Evolutionary conservation across 2,113 vertebrate species (phyloP).

Genomic region (Mionectes macconnelli): DNA sequence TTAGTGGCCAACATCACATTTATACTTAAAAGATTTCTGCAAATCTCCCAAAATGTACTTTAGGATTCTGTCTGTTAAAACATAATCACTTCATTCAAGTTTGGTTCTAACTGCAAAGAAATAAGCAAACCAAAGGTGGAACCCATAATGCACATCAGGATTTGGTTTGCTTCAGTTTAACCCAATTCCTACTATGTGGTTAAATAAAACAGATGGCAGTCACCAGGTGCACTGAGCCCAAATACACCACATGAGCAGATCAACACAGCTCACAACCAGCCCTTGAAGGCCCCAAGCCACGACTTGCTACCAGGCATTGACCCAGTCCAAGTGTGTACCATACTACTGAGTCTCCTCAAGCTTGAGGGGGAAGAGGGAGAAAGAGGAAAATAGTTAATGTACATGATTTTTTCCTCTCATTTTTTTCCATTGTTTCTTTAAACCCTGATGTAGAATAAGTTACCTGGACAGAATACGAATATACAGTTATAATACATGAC

Average conservation of each 20-base stretch:
- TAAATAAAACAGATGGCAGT: neutral
- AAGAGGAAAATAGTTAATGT: neutral
- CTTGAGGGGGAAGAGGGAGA: neutral
- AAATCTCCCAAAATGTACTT: neutral
- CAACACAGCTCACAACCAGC: neutral
- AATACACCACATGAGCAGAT: neutral
- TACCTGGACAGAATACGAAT: neutral
- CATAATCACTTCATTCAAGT: neutral
- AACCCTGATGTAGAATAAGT: neutral
- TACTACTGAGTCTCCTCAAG: rapidly evolving
- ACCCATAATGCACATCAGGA: neutral
- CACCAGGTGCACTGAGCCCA: neutral
- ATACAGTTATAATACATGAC: constrained; percentile 13
- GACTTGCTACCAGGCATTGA: rapidly evolving
- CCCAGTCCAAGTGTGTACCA: neutral
- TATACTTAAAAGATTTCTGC: neutral
- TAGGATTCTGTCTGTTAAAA: neutral
- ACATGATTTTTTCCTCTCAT: neutral
- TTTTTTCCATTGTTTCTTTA: neutral
- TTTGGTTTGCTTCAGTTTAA: neutral
- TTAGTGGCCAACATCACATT: neutral
- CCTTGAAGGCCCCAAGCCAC: neutral
- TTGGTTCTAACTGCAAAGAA: neutral
- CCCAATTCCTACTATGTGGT: neutral
- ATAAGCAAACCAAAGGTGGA: neutral